These are phyloP conservation scores for Piprites chloris DNA, from an alignment of 2,113 vertebrate genomes.

Conservation along the genomic window DNA sequence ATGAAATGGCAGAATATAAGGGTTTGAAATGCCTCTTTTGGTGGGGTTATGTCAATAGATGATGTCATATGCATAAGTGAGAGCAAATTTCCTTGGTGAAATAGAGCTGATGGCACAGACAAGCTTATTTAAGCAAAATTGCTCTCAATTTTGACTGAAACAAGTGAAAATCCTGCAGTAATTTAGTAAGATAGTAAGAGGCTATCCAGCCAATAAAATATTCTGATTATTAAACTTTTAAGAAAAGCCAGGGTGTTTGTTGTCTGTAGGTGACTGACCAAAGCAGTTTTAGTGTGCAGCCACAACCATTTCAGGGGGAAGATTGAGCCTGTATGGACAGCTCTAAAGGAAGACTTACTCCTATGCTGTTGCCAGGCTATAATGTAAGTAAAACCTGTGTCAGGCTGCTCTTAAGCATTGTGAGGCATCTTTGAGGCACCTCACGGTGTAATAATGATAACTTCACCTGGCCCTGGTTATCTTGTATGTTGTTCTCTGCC, in stretches of 20 bases:
- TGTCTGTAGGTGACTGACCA: not conserved
- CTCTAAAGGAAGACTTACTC: accelerated
- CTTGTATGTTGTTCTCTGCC: not conserved
- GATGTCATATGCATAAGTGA: conserved; percentile 33
- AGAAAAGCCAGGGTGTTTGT: not conserved
- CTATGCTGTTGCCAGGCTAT: not conserved
- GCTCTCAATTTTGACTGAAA: conserved; percentile 56
- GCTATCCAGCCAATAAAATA: not conserved
- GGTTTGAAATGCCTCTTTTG: not conserved
- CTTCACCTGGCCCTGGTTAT: not conserved
- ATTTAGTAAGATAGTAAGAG: conserved; percentile 41
- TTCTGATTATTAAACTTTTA: not conserved
- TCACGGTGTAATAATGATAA: not conserved
- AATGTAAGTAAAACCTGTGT: accelerated
- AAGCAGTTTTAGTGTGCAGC: not conserved
- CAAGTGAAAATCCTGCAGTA: conserved; percentile 54
- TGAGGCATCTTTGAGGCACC: not conserved
- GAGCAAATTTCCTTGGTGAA: conserved; percentile 49
- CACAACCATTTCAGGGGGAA: accelerated
- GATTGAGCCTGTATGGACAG: accelerated
- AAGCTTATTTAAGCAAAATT: conserved; percentile 52
- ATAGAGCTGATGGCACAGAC: conserved; percentile 12
- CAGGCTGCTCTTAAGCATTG: accelerated
- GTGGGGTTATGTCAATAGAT: conserved; percentile 53
- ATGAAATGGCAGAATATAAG: not conserved